Evolutionary conservation across 2,888 invertebrate species (phyloP), one percentile per base, ranked within the genome.

Genomic region (Noctua comes): DNA sequence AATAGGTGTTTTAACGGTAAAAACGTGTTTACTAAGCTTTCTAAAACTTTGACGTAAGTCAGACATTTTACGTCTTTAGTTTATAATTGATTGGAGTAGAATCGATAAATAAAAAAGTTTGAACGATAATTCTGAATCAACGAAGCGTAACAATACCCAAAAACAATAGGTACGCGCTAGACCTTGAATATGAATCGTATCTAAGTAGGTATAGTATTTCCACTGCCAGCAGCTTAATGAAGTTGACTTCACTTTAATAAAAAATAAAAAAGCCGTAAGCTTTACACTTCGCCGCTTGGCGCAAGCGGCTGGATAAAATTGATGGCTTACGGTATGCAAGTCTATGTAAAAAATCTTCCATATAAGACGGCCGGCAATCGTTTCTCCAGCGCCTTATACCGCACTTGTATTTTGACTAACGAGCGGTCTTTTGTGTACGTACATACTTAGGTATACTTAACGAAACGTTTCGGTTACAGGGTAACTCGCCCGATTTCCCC

Each of bases 301-400:
- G 80, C 82, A 87, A 85, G 83, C 83, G 70, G 78, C 83, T 82
- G 85, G 82, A 88, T 86, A 76, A 86, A 88, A 84, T 83, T 84
- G 80, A 85, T 83, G 83, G 71, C 76, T 79, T 65, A 83, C 73
- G 66, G 73, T 77, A 84, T 86, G 77, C 84, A 80, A 27, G 57
- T 73, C 73, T 81, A 72, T 80, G 73, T 82, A 79, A 80, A 85
- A 79, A 72, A 80, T 69, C 51, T 62, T 71, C 64, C 76, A 59
- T 83, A 72, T 43, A 79, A 79, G 65, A 73, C 76, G 72, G 48
- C 73, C 68, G 62, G 24, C 76, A 73, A 77, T 70, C 48, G 62
- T 57, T 43, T 73, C 62, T 54, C 24, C 31, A 59, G 69, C 40
- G 40, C 59, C 68, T 65, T 76, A 31, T 43, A 48, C 75, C 66